Evolutionary conservation across 2,797 vertebrate species (phyloP).

Genomic region (Coracias cyanogaster): DNA sequence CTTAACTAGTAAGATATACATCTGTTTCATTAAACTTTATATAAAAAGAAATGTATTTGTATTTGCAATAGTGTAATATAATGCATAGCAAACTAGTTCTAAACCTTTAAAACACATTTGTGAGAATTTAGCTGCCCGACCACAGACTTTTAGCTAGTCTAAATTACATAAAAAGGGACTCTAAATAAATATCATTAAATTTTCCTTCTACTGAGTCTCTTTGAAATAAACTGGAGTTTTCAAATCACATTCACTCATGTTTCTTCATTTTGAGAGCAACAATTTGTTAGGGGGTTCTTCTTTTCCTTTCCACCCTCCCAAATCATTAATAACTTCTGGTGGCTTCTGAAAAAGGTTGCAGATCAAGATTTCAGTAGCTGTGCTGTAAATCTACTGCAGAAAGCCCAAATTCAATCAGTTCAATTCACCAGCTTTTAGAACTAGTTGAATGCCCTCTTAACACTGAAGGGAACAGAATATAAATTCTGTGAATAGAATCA

Average conservation of each 20-base stretch:
- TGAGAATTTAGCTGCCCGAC: not conserved
- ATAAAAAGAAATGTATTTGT: not conserved
- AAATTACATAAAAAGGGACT: constrained; percentile 7
- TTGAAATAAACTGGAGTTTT: constrained; percentile 34
- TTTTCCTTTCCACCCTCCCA: not conserved
- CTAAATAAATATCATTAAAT: not conserved
- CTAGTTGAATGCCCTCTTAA: constrained; percentile 34
- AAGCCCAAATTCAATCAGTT: constrained; percentile 50
- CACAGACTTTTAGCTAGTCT: not conserved
- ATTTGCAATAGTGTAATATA: not conserved
- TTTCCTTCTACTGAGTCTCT: not conserved
- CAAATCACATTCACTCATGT: not conserved
- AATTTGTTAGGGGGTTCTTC: not conserved
- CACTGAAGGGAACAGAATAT: constrained; percentile 39
- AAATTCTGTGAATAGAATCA: constrained; percentile 44
- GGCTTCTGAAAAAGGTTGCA: constrained; percentile 6
- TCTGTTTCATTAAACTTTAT: not conserved
- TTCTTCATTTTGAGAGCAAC: constrained; percentile 7
- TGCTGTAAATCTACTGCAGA: constrained; percentile 14
- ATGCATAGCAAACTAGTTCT: not conserved
- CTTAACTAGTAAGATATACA: not conserved
- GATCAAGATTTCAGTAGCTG: constrained; percentile 26
- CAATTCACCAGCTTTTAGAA: constrained; percentile 51
- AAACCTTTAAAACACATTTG: not conserved
- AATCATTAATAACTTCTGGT: constrained; percentile 12